phyloP scores from a whole-genome alignment of 2,888 invertebrate species.

The Cinara cedri region DNA sequence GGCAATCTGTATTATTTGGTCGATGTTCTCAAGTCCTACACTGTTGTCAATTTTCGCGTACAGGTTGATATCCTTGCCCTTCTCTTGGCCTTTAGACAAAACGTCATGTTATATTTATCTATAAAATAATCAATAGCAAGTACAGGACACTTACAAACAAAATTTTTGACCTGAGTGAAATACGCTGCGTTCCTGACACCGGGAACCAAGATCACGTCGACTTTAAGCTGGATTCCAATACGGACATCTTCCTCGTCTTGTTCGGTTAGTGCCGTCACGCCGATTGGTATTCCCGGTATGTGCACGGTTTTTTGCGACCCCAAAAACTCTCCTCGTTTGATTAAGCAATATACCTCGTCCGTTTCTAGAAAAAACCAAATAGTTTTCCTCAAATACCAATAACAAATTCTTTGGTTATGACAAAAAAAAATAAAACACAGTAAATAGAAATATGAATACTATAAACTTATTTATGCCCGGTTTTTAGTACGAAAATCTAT shows the following conservation, averaged over 20 bases:
- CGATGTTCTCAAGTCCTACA: conserved; percentile 63
- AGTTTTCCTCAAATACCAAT: neutral
- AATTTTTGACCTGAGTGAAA: conserved; percentile 59
- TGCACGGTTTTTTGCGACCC: conserved; percentile 67
- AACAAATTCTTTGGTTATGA: neutral
- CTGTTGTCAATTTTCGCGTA: conserved; percentile 60
- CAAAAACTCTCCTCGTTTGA: conserved; percentile 67
- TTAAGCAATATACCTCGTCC: conserved; percentile 66
- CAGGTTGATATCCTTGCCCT: conserved; percentile 57
- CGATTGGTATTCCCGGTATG: conserved; percentile 66
- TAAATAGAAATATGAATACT: too few species aligned
- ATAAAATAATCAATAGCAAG: neutral
- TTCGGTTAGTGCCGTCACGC: conserved; percentile 63
- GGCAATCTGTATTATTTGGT: conserved; percentile 67
- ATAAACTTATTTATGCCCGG: neutral
- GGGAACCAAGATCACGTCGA: conserved; percentile 62
- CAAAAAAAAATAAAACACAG: neutral
- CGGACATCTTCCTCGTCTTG: conserved; percentile 65
- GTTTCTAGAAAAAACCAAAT: conserved; percentile 61
- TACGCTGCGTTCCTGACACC: conserved; percentile 59
- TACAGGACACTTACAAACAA: conserved; percentile 13
- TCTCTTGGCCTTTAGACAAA: conserved; percentile 43
- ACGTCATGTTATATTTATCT: neutral
- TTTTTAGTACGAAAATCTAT: neutral
- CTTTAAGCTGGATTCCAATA: conserved; percentile 61